Evolutionary conservation across 2,113 vertebrate genomes (phyloP).

Genomic region (Chloropsis hardwickii): DNA sequence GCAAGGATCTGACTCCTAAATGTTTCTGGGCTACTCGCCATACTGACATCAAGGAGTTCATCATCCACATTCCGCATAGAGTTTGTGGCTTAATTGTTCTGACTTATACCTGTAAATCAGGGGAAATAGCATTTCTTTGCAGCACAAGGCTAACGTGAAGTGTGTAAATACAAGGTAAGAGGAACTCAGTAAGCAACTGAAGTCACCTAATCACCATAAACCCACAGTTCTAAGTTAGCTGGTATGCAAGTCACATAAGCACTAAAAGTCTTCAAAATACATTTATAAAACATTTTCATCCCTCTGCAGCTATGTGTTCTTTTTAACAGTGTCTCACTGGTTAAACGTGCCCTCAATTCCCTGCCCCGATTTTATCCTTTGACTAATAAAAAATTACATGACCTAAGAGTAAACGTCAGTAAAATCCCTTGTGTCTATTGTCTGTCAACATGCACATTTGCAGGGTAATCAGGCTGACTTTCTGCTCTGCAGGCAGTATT

Average conservation of each 20-base stretch:
- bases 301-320: not conserved
- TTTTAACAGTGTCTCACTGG: not conserved
- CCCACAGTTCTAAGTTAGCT: not conserved
- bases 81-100: not conserved
- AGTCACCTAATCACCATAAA: not conserved
- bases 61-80: not conserved
- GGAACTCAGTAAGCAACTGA: not conserved
- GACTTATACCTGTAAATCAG: not conserved
- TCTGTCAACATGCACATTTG: not conserved
- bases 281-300: not conserved
- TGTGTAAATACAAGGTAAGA: not conserved
- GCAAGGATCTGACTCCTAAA: not conserved
- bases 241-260: not conserved
- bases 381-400: not conserved
- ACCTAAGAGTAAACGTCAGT: not conserved
- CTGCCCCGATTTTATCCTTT: not conserved
- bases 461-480: not conserved
- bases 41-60: not conserved
- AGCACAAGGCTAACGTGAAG: not conserved
- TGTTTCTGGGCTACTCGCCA: not conserved
- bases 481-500: not conserved
- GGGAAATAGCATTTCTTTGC: not conserved
- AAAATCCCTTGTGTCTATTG: not conserved
- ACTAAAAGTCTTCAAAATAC: not conserved
- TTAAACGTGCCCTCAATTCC: not conserved